phyloP scores from a whole-genome alignment of 2,113 vertebrate species.

The Seriola rivoliana region DNA sequence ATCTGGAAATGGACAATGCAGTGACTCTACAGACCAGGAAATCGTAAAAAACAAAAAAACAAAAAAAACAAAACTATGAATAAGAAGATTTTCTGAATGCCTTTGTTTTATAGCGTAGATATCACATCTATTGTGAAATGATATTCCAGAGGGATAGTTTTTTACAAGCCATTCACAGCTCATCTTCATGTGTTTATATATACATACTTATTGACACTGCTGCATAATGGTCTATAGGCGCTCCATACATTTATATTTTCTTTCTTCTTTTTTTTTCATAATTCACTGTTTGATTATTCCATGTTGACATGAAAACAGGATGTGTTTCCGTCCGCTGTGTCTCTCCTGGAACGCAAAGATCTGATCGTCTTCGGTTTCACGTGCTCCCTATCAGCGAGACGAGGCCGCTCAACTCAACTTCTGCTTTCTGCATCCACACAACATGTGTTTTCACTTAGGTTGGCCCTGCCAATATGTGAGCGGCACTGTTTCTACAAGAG shows the following conservation, averaged over 20 bases:
- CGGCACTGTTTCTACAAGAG: constrained; percentile 60
- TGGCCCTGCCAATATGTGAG: constrained; percentile 62
- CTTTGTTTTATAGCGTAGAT: constrained; percentile 3
- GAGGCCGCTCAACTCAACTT: constrained; percentile 42
- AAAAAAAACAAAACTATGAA: neutral
- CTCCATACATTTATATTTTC: constrained; percentile 15
- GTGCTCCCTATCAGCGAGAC: constrained; percentile 40
- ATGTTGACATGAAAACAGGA: constrained; percentile 60
- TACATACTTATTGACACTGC: neutral
- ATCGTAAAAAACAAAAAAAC: constrained; percentile 12
- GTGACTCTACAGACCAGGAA: constrained; percentile 50
- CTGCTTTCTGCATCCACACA: constrained; percentile 67
- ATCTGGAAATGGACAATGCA: constrained; percentile 22
- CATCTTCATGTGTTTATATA: constrained; percentile 26
- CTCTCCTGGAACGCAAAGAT: constrained; percentile 36
- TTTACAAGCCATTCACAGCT: neutral
- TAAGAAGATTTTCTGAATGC: constrained; percentile 29
- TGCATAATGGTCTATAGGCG: constrained; percentile 10
- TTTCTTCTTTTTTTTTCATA: neutral
- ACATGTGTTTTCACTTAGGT: constrained; percentile 83
- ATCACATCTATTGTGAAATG: neutral
- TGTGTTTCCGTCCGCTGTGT: constrained; percentile 40
- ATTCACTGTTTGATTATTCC: constrained; percentile 37
- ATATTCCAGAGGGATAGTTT: neutral
- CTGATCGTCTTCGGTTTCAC: constrained; percentile 59